phyloP scores from a whole-genome alignment of 2,797 vertebrate genomes.

The Molossus alvarezi region DNA sequence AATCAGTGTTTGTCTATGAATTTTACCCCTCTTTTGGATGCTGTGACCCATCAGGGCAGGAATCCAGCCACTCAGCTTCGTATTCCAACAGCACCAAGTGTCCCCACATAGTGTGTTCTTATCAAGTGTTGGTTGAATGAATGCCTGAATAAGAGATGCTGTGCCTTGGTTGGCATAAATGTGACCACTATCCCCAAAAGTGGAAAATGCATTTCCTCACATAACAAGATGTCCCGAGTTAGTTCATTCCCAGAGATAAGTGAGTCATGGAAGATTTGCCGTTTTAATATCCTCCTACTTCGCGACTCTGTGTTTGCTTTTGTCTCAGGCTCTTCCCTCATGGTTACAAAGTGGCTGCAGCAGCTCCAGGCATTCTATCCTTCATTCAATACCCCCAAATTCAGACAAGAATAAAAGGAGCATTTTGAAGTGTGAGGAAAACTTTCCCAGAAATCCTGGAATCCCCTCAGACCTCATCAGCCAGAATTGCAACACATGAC shows the following conservation, averaged over 20 bases:
- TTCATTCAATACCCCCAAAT: constrained; percentile 9
- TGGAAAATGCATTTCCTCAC: constrained; percentile 54
- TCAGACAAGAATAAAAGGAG: neutral
- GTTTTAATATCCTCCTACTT: neutral
- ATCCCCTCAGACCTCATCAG: neutral
- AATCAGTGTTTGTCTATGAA: neutral
- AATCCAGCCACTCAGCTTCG: neutral
- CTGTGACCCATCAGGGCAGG: neutral
- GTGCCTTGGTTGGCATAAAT: neutral
- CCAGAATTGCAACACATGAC: neutral
- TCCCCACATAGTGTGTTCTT: neutral
- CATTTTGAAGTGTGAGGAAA: constrained; percentile 50
- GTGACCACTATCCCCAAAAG: neutral
- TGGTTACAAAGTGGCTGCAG: constrained; percentile 29
- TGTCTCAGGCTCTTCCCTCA: neutral
- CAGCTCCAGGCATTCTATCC: neutral
- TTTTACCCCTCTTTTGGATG: neutral
- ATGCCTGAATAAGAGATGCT: neutral
- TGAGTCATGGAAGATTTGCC: neutral
- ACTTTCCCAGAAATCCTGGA: constrained; percentile 32
- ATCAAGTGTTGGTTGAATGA: neutral
- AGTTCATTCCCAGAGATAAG: constrained; percentile 16
- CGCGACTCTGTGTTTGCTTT: constrained; percentile 28
- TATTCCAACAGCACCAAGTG: neutral
- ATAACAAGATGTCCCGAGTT: constrained; percentile 6